phyloP scores from a whole-genome alignment of 37 sponge, comb jelly and placozoan species.

The Geodia barretti region DNA sequence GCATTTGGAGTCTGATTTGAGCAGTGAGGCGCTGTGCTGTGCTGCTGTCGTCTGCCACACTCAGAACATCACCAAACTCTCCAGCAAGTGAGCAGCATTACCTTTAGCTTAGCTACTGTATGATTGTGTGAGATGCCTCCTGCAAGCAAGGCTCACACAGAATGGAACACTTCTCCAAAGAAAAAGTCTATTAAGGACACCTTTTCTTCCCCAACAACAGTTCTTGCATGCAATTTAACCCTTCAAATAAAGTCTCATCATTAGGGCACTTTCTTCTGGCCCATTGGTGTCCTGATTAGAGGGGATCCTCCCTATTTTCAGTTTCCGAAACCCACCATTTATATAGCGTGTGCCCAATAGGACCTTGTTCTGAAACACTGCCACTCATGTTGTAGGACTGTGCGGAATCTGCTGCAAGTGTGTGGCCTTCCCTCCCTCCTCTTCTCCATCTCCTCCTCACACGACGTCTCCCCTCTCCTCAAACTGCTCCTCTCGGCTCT shows the following conservation, averaged over 20 bases:
- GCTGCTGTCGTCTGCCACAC: conserved; percentile 42
- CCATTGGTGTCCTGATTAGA: neutral
- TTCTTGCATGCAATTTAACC: too few relatives aligned
- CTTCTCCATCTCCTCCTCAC: conserved; percentile 10
- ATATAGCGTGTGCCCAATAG: too few relatives aligned
- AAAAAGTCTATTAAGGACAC: conserved; percentile 3
- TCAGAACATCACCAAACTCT: conserved; percentile 18
- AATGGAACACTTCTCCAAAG: too few relatives aligned
- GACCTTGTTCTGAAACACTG: too few relatives aligned
- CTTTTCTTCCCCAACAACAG: too few relatives aligned
- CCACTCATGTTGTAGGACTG: conserved; percentile 12
- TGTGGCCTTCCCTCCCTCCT: conserved; percentile 7
- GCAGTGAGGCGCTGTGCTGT: conserved; percentile 43
- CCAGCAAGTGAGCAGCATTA: neutral
- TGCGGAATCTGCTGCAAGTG: conserved; percentile 23
- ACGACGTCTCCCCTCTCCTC: conserved; percentile 27
- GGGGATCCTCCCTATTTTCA: neutral
- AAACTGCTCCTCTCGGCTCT: conserved; percentile 23
- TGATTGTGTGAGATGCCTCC: neutral
- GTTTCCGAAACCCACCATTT: neutral
- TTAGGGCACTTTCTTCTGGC: neutral
- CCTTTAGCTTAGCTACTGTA: neutral
- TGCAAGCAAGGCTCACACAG: too few relatives aligned
- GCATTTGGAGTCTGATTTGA: conserved; percentile 33
- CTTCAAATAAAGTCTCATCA: too few relatives aligned